Conservation (phyloP, 2,113 vertebrate species). For the Crotalus viridis region DNA sequence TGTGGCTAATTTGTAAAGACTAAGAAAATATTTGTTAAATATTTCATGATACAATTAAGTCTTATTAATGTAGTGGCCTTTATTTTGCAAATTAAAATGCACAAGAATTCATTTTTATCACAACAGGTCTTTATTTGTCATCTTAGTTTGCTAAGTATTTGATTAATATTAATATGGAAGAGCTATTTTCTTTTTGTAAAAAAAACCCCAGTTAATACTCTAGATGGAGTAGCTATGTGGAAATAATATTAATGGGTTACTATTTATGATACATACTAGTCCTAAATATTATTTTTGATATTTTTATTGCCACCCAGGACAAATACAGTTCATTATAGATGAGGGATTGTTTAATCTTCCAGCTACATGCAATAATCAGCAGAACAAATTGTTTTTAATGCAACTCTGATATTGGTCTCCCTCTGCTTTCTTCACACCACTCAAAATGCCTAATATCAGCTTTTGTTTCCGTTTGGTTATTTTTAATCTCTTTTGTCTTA, state of each 20-base stretch:
- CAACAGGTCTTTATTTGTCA: constrained; percentile 65
- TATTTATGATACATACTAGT: constrained; percentile 61
- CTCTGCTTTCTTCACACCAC: background rate
- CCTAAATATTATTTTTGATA: constrained; percentile 60
- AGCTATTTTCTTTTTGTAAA: constrained; percentile 39
- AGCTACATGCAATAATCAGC: constrained; percentile 34
- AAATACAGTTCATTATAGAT: constrained; percentile 53
- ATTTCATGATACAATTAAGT: constrained; percentile 78
- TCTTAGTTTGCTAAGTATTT: constrained; percentile 73
- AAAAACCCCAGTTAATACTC: constrained; percentile 60
- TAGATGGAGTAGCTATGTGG: constrained; percentile 57
- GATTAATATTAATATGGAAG: constrained; percentile 74
- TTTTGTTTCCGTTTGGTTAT: background rate
- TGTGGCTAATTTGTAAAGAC: constrained; percentile 55
- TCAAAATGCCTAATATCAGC: background rate
- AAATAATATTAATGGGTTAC: constrained; percentile 50
- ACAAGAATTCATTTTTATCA: constrained; percentile 71
- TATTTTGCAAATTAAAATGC: constrained; percentile 75
- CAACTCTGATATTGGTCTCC: background rate
- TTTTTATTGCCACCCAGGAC: constrained; percentile 52
- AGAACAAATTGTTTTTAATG: constrained; percentile 37
- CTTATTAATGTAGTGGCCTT: constrained; percentile 74
- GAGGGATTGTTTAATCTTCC: constrained; percentile 66
- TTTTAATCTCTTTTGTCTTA: background rate
- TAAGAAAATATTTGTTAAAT: constrained; percentile 71